Evolutionary conservation across 2,888 invertebrate genomes (phyloP).

Genomic region (Amblyjoppa proteus): DNA sequence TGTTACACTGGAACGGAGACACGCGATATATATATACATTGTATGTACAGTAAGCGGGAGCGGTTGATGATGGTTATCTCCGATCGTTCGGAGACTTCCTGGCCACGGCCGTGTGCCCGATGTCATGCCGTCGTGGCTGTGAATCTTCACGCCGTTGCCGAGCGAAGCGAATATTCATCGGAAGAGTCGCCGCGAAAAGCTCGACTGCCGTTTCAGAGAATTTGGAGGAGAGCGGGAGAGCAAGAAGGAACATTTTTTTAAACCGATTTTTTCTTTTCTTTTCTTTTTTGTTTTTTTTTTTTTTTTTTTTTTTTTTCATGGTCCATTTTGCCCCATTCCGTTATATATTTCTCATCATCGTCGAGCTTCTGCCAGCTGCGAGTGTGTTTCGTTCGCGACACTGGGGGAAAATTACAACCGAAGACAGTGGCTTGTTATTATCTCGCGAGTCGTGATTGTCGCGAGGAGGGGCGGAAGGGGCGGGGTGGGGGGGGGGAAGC

Average conservation of each 20-base stretch:
- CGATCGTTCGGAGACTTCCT: slow-evolving; percentile 38
- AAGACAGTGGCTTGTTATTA: slow-evolving; percentile 46
- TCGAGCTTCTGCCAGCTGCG: not conserved
- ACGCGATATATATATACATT: not conserved
- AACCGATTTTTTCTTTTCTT: not conserved
- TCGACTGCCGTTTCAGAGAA: not conserved
- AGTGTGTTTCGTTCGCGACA: slow-evolving; percentile 19
- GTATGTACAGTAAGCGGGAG: slow-evolving; percentile 14
- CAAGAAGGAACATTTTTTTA: not conserved
- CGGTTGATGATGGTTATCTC: slow-evolving; percentile 47
- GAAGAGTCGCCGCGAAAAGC: not conserved
- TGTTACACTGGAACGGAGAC: slow-evolving; percentile 34
- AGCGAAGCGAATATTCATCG: not conserved
- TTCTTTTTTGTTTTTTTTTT: not conserved
- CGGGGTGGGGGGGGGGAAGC: not conserved
- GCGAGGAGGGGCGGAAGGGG: slow-evolving; percentile 11
- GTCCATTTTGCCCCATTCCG: not conserved
- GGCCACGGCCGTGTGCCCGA: slow-evolving; percentile 11
- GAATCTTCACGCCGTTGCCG: not conserved
- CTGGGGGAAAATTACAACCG: slow-evolving; percentile 45
- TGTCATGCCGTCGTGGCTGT: not conserved
- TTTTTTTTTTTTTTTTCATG: not conserved
- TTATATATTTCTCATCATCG: not conserved
- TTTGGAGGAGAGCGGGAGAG: not conserved
- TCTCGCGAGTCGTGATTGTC: slow-evolving; percentile 25